Conservation (phyloP, 2,888 invertebrate genomes). For the Chironomus tentans region DNA sequence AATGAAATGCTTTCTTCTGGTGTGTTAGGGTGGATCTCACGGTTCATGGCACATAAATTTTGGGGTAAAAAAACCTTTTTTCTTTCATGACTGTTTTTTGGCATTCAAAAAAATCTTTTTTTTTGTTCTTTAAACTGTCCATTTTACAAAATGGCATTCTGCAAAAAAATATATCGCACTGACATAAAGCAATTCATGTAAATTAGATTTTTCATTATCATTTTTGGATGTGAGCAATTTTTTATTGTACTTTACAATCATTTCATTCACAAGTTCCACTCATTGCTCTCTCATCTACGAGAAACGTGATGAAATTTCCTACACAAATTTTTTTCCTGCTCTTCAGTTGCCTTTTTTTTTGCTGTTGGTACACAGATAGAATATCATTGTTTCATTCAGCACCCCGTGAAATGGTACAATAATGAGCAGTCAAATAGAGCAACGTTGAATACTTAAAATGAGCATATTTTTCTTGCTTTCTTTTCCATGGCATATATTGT, state of each 20-base stretch:
- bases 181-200: neutral
- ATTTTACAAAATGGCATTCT: too few species aligned
- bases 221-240: neutral
- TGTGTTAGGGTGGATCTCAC: too few species aligned
- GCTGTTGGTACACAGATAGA: neutral
- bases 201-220: conserved; percentile 22
- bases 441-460: neutral
- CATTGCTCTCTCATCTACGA: too few species aligned
- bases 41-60: too few species aligned
- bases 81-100: too few species aligned
- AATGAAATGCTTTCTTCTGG: too few species aligned
- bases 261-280: too few species aligned
- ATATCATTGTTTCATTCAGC: neutral
- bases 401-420: neutral
- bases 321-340: neutral
- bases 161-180: too few species aligned
- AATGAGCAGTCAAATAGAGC: neutral
- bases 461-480: neutral
- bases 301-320: conserved; percentile 3
- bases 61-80: too few species aligned
- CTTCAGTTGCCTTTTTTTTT: neutral
- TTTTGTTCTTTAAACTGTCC: too few species aligned
- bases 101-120: too few species aligned
- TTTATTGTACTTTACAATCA: neutral
- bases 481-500: neutral